A percentile compares a stretch with the other conserved stretches of the same genome.
Conservation (phyloP, 2,113 vertebrate species). For the Ciconia maguari region DNA sequence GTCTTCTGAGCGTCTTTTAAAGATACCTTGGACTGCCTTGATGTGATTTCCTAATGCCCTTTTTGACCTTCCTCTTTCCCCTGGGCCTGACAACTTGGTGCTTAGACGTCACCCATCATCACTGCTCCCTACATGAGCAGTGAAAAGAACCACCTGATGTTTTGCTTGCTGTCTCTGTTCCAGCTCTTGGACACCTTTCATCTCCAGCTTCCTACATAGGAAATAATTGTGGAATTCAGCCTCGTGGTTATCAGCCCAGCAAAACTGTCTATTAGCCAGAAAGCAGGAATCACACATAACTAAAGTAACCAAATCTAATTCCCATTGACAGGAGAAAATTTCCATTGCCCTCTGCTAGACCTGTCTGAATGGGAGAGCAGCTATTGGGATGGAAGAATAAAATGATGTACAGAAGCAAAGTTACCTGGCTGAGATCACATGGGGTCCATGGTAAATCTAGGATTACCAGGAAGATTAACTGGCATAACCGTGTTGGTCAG, state of each 20-base stretch:
- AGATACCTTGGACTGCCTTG: not conserved
- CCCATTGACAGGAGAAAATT: not conserved
- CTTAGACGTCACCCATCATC: not conserved
- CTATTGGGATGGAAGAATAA: not conserved
- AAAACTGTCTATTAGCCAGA: not conserved
- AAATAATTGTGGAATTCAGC: not conserved
- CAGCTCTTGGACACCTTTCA: not conserved
- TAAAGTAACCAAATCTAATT: not conserved
- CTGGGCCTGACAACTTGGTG: not conserved
- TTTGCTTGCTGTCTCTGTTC: not conserved
- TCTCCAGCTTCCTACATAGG: not conserved
- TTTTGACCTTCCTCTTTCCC: not conserved
- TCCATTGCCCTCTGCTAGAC: not conserved
- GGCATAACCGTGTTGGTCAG: not conserved
- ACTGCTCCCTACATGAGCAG: not conserved
- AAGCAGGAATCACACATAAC: not conserved
- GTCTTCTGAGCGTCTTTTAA: conserved; percentile 7
- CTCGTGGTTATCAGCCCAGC: not conserved
- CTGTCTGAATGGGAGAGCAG: not conserved
- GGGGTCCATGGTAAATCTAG: not conserved
- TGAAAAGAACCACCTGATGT: not conserved
- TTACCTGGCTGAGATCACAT: not conserved
- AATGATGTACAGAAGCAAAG: not conserved
- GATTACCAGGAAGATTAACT: not conserved
- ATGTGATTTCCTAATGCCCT: not conserved